Evolutionary conservation across 2,888 invertebrate species (phyloP).

Genomic region (Macrosoma leucophasiata): DNA sequence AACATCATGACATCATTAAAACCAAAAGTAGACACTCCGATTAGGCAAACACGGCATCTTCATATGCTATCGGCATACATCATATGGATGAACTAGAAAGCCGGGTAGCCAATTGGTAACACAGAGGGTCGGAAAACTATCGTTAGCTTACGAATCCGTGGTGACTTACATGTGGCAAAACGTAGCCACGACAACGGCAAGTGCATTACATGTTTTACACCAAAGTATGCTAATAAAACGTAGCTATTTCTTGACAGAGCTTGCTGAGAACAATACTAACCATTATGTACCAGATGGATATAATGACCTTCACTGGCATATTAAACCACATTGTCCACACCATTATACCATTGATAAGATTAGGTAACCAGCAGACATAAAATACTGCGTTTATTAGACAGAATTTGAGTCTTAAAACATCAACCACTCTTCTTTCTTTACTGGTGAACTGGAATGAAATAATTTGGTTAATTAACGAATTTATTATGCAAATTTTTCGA

Average conservation of each 20-base stretch:
- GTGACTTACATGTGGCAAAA: too few relatives aligned
- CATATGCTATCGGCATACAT: too few relatives aligned
- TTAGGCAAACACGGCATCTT: too few relatives aligned
- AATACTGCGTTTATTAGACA: slow-evolving; percentile 85
- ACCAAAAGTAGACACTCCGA: too few relatives aligned
- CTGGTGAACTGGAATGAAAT: slow-evolving; percentile 79
- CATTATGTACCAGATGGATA: slow-evolving; percentile 87
- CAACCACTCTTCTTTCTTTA: slow-evolving; percentile 82
- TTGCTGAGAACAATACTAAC: slow-evolving; percentile 68
- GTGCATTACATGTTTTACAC: background rate
- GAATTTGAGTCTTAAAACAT: slow-evolving; percentile 83
- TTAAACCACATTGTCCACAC: slow-evolving; percentile 86
- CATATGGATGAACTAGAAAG: too few relatives aligned
- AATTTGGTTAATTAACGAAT: background rate
- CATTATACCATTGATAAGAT: slow-evolving; percentile 83
- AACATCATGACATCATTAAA: too few relatives aligned
- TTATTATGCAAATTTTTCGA: too few relatives aligned
- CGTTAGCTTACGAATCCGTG: too few relatives aligned
- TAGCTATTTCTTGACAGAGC: too few relatives aligned
- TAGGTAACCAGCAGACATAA: slow-evolving; percentile 89
- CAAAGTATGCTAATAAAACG: background rate
- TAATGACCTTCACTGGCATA: slow-evolving; percentile 79
- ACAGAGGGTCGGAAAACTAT: too few relatives aligned
- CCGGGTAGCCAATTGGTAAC: too few relatives aligned
- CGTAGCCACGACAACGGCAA: too few relatives aligned